These are phyloP conservation scores for Macropus fuliginosus DNA, from an alignment of 2,797 vertebrate species.

Conservation along the genomic window DNA sequence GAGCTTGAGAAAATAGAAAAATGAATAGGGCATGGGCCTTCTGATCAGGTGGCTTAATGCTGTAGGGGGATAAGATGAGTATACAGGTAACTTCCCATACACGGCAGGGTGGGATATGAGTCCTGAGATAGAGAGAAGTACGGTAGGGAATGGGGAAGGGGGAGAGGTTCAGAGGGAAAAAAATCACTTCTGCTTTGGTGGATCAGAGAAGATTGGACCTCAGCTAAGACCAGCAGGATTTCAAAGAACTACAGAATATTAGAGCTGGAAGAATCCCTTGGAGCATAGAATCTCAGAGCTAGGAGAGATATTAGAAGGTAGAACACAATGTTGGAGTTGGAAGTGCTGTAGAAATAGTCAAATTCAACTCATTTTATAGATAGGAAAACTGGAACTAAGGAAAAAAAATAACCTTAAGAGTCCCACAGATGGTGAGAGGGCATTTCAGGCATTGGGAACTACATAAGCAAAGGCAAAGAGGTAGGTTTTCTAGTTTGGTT, in stretches of 20 bases:
- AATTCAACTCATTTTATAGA: neutral
- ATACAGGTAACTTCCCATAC: neutral
- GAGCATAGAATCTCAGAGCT: neutral
- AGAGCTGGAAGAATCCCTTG: neutral
- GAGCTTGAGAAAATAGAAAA: neutral
- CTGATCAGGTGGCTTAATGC: neutral
- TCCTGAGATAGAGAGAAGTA: neutral
- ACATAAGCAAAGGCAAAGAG: neutral
- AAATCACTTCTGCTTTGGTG: neutral
- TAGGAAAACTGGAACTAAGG: neutral
- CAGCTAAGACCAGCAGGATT: neutral
- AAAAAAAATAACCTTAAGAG: neutral
- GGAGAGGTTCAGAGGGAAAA: neutral
- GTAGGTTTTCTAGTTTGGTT: neutral
- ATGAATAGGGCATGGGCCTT: neutral
- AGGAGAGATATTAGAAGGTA: neutral
- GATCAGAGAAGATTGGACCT: neutral
- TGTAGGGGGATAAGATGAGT: neutral
- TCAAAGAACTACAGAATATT: neutral
- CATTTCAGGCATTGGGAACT: neutral
- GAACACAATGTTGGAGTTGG: neutral
- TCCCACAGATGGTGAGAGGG: neutral
- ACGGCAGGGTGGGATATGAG: neutral
- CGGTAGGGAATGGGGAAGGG: neutral
- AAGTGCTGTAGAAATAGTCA: neutral